These are phyloP conservation scores for Schmidtea mediterranea DNA, from an alignment of 1,140 invertebrate genomes.

Conservation along the genomic window DNA sequence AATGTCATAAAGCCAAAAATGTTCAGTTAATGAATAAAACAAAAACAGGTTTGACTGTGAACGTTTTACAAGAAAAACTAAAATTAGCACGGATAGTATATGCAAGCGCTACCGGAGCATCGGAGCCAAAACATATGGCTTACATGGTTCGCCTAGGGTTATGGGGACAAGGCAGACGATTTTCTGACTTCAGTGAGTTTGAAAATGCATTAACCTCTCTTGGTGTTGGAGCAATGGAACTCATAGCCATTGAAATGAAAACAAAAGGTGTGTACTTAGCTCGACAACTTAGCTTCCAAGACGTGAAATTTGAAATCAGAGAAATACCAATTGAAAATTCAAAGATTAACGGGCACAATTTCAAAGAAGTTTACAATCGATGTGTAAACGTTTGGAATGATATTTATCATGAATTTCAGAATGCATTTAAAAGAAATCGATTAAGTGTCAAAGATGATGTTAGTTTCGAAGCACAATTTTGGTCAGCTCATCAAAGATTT, in stretches of 20 bases:
- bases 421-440: constrained; percentile 70
- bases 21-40: constrained; percentile 81
- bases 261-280: constrained; percentile 91
- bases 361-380: constrained; percentile 65
- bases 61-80: constrained; percentile 75
- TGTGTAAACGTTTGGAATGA: constrained; percentile 43
- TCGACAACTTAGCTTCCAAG: constrained; percentile 79
- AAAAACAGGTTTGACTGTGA: constrained; percentile 56
- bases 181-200: constrained; percentile 72
- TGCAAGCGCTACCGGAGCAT: constrained; percentile 81
- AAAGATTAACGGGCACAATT: constrained; percentile 19
- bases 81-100: constrained; percentile 89
- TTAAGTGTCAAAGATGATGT: constrained; percentile 36
- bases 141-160: constrained; percentile 93
- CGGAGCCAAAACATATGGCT: constrained; percentile 93
- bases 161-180: constrained; percentile 84
- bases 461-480: constrained; percentile 50
- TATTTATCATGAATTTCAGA: constrained; percentile 42
- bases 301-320: constrained; percentile 74
- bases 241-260: constrained; percentile 99
- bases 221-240: constrained; percentile 96
- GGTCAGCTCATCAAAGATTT: constrained; percentile 94
- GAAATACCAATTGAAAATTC: constrained; percentile 37
- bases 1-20: constrained; percentile 98
- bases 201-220: constrained; percentile 78